Conservation (phyloP, 2,113 vertebrate genomes). For the Todiramphus chloris region DNA sequence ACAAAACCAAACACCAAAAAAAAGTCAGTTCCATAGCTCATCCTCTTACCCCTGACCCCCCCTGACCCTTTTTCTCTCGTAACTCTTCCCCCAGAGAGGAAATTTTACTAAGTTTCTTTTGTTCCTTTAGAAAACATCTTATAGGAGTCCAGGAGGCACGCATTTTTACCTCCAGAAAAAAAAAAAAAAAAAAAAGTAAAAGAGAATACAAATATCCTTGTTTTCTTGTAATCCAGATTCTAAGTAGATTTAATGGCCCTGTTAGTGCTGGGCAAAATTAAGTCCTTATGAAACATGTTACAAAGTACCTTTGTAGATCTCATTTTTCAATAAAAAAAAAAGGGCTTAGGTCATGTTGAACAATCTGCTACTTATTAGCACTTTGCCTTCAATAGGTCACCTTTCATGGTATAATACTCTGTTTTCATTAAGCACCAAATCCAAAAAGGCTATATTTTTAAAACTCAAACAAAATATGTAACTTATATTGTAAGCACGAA, state of each 20-base stretch:
- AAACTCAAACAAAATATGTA: slow-evolving; percentile 22
- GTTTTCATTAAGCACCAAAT: slow-evolving; percentile 49
- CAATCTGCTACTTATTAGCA: slow-evolving; percentile 66
- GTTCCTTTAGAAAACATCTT: slow-evolving; percentile 22
- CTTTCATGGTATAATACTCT: slow-evolving; percentile 4
- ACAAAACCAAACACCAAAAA: no score
- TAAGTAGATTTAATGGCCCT: slow-evolving; percentile 65
- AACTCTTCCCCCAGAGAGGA: neutral
- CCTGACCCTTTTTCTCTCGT: neutral
- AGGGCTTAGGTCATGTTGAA: slow-evolving; percentile 43
- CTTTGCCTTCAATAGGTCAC: slow-evolving; percentile 40
- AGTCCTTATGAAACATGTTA: slow-evolving; percentile 63
- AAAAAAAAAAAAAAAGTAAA: neutral
- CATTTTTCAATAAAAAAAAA: slow-evolving; percentile 29
- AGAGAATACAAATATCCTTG: slow-evolving; percentile 27
- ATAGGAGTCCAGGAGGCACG: neutral
- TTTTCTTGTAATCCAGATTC: slow-evolving; percentile 64
- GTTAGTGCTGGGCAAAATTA: slow-evolving; percentile 64
- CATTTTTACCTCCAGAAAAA: slow-evolving; percentile 10
- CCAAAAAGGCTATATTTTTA: neutral
- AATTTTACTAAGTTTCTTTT: neutral
- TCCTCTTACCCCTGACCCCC: neutral
- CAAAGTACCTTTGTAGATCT: slow-evolving; percentile 68
- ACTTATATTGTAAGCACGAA: neutral
- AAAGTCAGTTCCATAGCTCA: neutral